Percentiles rank a stretch among this genome's conserved stretches.
Evolutionary conservation across 2,888 invertebrate species (phyloP).

Genomic region (Melitaea athalia): DNA sequence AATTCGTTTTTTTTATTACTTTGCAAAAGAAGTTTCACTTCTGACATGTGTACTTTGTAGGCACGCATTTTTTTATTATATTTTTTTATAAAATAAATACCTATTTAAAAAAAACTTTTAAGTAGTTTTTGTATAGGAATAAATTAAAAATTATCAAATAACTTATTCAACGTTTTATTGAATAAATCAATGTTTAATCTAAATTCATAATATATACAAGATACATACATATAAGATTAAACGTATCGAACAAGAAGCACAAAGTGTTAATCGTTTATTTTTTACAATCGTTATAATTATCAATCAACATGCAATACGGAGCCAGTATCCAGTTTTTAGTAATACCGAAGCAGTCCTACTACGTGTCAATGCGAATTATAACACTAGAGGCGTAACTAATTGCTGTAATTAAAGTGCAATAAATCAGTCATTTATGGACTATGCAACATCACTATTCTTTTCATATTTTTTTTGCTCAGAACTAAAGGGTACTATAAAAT

Average conservation of each 20-base stretch:
- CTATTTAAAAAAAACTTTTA: not conserved
- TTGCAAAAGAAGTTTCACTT: no score
- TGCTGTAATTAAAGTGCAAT: constrained; percentile 66
- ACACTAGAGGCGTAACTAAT: constrained; percentile 68
- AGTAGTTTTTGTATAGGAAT: not conserved
- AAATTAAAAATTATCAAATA: not conserved
- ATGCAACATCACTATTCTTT: constrained; percentile 37
- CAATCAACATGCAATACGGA: constrained; percentile 45
- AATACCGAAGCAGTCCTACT: constrained; percentile 41
- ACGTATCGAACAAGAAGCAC: constrained; percentile 35
- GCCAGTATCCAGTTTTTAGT: constrained; percentile 42
- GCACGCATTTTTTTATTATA: no score
- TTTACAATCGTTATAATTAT: constrained; percentile 41
- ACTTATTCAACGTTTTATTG: not conserved
- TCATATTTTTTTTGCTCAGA: constrained; percentile 32
- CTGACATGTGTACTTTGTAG: no score
- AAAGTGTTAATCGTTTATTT: constrained; percentile 45
- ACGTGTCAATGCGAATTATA: constrained; percentile 50
- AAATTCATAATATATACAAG: not conserved
- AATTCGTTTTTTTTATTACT: no score
- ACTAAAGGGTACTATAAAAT: constrained; percentile 2
- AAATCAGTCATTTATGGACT: constrained; percentile 63
- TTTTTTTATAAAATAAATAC: no score
- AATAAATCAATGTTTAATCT: not conserved
- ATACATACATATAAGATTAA: constrained; percentile 26